Evolutionary conservation across 1,140 invertebrate species (phyloP).

Genomic region (Leptinotarsa lineolata): DNA sequence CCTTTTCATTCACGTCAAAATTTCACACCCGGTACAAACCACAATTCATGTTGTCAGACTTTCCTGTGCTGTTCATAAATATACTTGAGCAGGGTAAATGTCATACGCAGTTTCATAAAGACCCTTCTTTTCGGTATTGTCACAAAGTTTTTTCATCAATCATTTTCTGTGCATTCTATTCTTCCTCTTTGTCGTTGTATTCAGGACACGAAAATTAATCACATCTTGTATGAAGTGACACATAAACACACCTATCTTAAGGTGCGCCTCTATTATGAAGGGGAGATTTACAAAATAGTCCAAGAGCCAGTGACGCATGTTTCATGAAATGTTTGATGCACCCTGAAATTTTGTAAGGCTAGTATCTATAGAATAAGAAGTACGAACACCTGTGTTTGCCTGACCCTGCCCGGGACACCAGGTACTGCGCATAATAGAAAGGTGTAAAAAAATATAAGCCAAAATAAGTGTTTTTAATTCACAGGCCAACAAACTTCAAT

Average conservation of each 20-base stretch:
- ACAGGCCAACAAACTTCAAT: too few species aligned
- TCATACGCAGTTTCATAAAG: neutral
- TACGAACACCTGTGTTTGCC: too few species aligned
- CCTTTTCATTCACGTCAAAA: too few species aligned
- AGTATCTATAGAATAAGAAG: too few species aligned
- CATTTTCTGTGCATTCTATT: neutral
- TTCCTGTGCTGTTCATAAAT: neutral
- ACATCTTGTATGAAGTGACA: constrained; percentile 1
- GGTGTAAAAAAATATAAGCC: too few species aligned
- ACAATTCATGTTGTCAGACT: neutral
- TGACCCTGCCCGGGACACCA: too few species aligned
- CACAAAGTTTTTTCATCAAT: constrained; percentile 7
- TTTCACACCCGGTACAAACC: neutral
- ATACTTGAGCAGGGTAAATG: neutral
- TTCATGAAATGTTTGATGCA: too few species aligned
- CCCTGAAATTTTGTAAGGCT: too few species aligned
- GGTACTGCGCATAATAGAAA: too few species aligned
- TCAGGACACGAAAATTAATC: neutral
- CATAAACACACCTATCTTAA: neutral
- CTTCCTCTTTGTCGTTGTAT: neutral
- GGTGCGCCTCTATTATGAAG: neutral
- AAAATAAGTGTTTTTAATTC: too few species aligned
- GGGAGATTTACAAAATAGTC: too few species aligned
- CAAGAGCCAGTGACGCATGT: too few species aligned
- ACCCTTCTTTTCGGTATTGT: neutral